Percentiles rank a stretch among this genome's conserved stretches.
These are phyloP conservation scores for Mimumesa dahlbomi DNA, from an alignment of 2,888 invertebrate species.

Conservation along the genomic window DNA sequence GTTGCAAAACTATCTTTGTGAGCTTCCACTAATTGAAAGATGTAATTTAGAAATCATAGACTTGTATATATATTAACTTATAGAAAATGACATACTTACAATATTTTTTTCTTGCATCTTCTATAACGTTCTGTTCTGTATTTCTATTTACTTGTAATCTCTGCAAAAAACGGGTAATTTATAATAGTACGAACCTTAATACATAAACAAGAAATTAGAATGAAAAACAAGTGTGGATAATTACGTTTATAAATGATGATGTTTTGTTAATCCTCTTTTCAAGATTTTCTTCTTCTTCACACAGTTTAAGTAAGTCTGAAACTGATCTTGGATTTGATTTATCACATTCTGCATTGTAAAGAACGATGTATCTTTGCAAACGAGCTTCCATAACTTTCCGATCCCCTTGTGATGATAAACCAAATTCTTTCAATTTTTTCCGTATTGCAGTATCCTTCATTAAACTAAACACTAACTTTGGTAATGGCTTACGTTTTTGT, in stretches of 20 bases:
- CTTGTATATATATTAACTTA: constrained; percentile 12
- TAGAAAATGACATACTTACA: constrained; percentile 68
- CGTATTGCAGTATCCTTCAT: constrained; percentile 80
- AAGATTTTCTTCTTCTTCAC: constrained; percentile 78
- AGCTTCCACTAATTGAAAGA: constrained; percentile 69
- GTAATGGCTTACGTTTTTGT: constrained; percentile 78
- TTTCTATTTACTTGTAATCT: constrained; percentile 75
- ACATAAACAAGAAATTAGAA: neutral
- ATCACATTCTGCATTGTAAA: constrained; percentile 81
- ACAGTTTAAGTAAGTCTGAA: constrained; percentile 77
- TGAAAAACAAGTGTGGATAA: too few species aligned
- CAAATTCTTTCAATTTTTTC: constrained; percentile 80
- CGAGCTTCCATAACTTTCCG: constrained; percentile 76
- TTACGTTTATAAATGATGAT: constrained; percentile 34
- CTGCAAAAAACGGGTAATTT: constrained; percentile 60
- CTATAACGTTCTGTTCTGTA: constrained; percentile 76
- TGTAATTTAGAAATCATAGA: constrained; percentile 11
- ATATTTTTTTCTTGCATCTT: constrained; percentile 78
- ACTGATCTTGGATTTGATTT: constrained; percentile 78
- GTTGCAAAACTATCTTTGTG: constrained; percentile 76
- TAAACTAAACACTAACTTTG: constrained; percentile 81
- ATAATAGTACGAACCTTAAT: neutral
- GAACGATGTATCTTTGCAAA: constrained; percentile 76
- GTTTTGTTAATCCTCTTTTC: constrained; percentile 70
- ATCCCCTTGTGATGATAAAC: constrained; percentile 80